These are phyloP conservation scores for Dryobates pubescens DNA, from an alignment of 2,797 vertebrate species.

Conservation along the genomic window DNA sequence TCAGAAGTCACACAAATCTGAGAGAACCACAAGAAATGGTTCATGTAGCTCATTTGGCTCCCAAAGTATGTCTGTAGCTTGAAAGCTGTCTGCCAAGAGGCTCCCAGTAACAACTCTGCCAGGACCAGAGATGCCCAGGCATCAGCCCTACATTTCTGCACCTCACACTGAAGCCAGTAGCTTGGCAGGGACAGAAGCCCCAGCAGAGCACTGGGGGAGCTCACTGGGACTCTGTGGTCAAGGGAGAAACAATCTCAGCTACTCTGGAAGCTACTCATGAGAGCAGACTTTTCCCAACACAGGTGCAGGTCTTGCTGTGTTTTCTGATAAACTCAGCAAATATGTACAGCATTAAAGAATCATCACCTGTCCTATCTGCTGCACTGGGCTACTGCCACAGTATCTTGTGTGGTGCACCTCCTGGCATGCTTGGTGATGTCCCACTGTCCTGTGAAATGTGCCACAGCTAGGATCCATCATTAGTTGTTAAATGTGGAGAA, in stretches of 20 bases:
- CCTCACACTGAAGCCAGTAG: background rate
- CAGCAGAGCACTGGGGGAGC: background rate
- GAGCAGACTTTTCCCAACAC: background rate
- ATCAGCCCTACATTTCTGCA: background rate
- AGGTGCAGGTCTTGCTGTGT: background rate
- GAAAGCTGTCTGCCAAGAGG: background rate
- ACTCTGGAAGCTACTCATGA: background rate
- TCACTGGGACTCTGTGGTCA: background rate
- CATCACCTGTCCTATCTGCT: background rate
- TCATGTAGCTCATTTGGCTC: background rate
- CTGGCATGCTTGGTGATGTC: background rate
- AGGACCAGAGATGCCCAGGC: background rate
- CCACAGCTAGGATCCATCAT: background rate
- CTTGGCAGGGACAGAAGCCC: background rate
- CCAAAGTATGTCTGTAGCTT: rapidly evolving
- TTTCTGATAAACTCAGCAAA: background rate
- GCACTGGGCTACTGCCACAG: background rate
- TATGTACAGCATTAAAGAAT: background rate
- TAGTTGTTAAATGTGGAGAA: background rate
- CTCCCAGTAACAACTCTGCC: background rate
- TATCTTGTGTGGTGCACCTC: rapidly evolving
- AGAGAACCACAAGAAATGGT: background rate
- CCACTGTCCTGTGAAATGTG: background rate
- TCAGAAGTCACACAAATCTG: background rate
- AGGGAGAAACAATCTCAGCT: background rate